Evolutionary conservation across 2,888 invertebrate genomes (phyloP), one percentile per base, ranked within the genome.

Genomic region (Epinotia demarniana): DNA sequence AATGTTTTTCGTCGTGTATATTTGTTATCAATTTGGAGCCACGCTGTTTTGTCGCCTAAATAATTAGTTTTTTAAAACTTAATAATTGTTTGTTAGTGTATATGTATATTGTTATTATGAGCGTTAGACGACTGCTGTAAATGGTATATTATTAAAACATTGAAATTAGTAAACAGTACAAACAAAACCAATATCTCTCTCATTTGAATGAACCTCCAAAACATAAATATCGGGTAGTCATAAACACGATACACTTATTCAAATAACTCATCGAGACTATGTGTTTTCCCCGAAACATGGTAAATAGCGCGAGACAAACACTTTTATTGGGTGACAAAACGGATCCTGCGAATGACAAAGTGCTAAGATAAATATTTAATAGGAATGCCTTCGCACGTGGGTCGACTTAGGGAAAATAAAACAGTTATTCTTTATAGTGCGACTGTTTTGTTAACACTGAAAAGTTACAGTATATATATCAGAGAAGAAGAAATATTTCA

Each of bases 301-400:
- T 63, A 64, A 58, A 74, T 57, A 74, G 57, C 39, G 27, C 8
- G 53, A 58, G 63, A 69, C 74, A 70, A 69, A 74, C 63, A 70
- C 49, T 63, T 74, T 58, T 69, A 70, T 64, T 64, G 58, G 63
- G 49, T 70, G 74, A 58, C 69, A 64, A 70, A 69, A 49, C 58
- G 49, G 43, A 62, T 73, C 57, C 62, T 58, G 53, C n/a, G 39
- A 39, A 49, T 70, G 74, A 74, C 58, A 69, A 62, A 69, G 27
- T 74, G 69, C 63, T 39, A 58, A 64, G 69, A 70, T 74, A 74
- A 69, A 74, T 74, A 70, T 74, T 74, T 64, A 70, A 73, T 73
- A 62, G 43, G 68, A 27, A 62, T 27, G 23, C 23, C 23, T 27
- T 27, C 27, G 62, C 53, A 18, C 49, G 43, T 39, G 18, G 57